These are phyloP conservation scores for Scaptomyza parva DNA, from an alignment of 2,888 invertebrate species.

Conservation along the genomic window DNA sequence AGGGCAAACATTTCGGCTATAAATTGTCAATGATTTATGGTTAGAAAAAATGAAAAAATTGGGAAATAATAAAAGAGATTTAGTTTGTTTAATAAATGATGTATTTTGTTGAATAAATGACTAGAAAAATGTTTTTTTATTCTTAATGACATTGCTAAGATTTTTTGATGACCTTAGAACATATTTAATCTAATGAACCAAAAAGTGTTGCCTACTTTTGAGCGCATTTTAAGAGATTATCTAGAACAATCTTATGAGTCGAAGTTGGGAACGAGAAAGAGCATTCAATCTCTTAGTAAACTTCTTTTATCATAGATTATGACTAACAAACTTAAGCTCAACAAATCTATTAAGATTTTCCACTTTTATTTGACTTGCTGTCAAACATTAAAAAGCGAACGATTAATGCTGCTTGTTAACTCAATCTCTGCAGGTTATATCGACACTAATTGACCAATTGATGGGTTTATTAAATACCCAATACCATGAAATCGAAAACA, in stretches of 20 bases:
- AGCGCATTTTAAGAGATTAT: background rate
- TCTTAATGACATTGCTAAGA: too few species aligned
- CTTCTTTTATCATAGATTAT: too few species aligned
- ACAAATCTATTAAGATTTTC: background rate
- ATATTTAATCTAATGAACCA: too few species aligned
- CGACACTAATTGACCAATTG: constrained; percentile 75
- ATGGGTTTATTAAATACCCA: constrained; percentile 67
- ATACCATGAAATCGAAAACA: constrained; percentile 27
- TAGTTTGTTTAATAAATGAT: too few species aligned
- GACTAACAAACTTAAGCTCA: background rate
- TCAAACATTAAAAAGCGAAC: background rate
- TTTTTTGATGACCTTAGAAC: too few species aligned
- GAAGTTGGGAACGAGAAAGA: too few species aligned
- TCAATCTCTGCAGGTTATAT: constrained; percentile 28
- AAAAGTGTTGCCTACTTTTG: background rate
- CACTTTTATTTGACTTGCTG: background rate
- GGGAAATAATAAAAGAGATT: background rate
- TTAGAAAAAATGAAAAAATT: too few species aligned
- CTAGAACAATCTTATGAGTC: too few species aligned
- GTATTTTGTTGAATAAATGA: too few species aligned
- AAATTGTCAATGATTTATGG: background rate
- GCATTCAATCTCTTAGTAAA: too few species aligned
- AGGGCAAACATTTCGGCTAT: too few species aligned
- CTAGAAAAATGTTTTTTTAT: too few species aligned
- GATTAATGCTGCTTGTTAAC: constrained; percentile 20